Evolutionary conservation across 2,888 invertebrate genomes (phyloP).

Genomic region (Pyrgus malvae): DNA sequence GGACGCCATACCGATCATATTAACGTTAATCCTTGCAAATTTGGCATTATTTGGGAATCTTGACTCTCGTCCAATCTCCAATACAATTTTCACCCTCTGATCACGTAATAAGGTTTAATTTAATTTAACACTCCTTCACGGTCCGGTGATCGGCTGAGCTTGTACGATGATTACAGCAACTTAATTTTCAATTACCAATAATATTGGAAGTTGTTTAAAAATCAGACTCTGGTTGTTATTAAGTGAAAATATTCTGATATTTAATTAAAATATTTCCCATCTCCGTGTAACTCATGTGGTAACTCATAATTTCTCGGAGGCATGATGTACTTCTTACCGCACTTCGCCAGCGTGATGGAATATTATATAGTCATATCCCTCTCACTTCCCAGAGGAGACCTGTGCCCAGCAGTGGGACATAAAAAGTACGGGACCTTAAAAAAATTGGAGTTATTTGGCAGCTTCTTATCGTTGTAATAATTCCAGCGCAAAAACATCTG

Average conservation of each 20-base stretch:
- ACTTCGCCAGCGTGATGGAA: no score
- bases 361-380: no score
- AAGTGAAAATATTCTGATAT: no score
- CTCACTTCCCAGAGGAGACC: no score
- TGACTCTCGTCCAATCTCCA: background rate
- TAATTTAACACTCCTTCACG: background rate
- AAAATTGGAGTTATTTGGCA: no score
- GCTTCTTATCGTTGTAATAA: background rate
- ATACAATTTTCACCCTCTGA: background rate
- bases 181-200: conserved; percentile 1
- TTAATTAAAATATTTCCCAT: no score
- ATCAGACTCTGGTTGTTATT: background rate
- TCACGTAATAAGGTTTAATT: background rate
- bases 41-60: conserved; percentile 12
- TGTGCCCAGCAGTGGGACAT: no score
- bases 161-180: background rate
- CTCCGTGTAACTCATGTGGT: no score
- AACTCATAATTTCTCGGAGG: no score
- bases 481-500: conserved; percentile 8
- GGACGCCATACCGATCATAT: conserved; percentile 18
- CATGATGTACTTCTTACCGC: no score
- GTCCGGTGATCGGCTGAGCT: background rate
- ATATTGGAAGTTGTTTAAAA: background rate
- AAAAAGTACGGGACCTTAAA: no score
- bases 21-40: conserved; percentile 15